Evolutionary conservation across 1,140 invertebrate genomes (phyloP), one percentile per base, ranked within the genome.

Genomic region (Diplogasteroides magnus): DNA sequence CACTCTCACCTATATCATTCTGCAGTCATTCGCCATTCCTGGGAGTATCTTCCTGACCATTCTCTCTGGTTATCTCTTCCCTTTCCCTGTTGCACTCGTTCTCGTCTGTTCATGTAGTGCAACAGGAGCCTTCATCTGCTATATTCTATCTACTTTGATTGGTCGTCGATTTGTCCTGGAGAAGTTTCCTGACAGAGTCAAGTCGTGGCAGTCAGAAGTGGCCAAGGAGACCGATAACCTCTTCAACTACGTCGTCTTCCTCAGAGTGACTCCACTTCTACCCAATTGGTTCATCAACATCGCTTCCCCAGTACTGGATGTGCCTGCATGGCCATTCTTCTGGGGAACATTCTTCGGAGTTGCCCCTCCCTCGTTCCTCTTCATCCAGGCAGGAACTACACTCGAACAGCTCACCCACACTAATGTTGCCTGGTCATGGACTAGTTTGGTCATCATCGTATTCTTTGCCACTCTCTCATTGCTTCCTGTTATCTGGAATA

Each of bases 281-380:
- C 97, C 97, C 2, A 99, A 99, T 85, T 99, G 97, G 97, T 98
- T 98, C 84, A 99, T 99, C 76, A 99, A 99, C 86, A 88, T 99
- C 75, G 89, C 91, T 2, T 92, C 95, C 72, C 97, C 97, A 31
- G 90, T 99, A 19, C 91, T 99, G 71, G 93, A 93, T 78, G 94
- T 99, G 27, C 93, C 94, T 25, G 83, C 98, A 57, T 74, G 88
- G 64, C 92, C 93, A 57, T 99, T 99, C 85, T 92, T 91, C 69
- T 76, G 95, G 58, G 97, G 96, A 68, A 99, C 97, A 72, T 89
- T 90, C 77, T 69, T 90, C 48, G 89, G 96, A 77, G 96, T 99
- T 1, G 94, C 93, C 1, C 94, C 96, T 61, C 96, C 96, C 32
- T 97, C 94, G 2, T 93, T 98, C 84, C 89, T 98, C 1, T 93